Percentiles rank a stretch among this genome's conserved stretches.
These are phyloP conservation scores for Noctuana brunneofusca DNA, from an alignment of 2,888 invertebrate genomes.

Conservation along the genomic window DNA sequence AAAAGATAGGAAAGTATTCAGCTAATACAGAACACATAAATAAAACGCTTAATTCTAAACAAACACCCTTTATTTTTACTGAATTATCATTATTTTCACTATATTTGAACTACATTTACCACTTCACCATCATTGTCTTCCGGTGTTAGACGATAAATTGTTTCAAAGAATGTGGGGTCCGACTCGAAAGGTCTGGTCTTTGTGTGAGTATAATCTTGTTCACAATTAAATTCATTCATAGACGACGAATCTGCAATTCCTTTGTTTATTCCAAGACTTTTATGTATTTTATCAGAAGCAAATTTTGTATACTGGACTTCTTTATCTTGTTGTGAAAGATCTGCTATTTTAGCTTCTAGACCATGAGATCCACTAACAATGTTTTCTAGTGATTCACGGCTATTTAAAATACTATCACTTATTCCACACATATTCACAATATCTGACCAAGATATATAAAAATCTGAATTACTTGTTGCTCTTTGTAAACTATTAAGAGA, in stretches of 20 bases:
- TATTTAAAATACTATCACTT: constrained; percentile 50
- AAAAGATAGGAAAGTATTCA: constrained; percentile 6
- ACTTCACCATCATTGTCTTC: constrained; percentile 54
- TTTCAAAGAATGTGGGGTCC: constrained; percentile 49
- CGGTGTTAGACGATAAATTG: constrained; percentile 64
- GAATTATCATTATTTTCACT: neutral
- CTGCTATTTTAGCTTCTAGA: constrained; percentile 46
- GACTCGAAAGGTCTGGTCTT: constrained; percentile 40
- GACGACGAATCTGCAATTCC: constrained; percentile 70
- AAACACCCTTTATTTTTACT: neutral
- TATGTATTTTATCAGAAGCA: constrained; percentile 65
- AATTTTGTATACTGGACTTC: constrained; percentile 64
- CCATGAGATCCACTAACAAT: constrained; percentile 59
- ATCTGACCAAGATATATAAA: constrained; percentile 64
- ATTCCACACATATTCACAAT: constrained; percentile 58
- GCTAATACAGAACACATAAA: neutral
- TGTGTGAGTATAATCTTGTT: constrained; percentile 43
- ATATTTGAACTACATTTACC: constrained; percentile 54
- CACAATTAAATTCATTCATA: constrained; percentile 56
- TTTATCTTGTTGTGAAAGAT: constrained; percentile 51
- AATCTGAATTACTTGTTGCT: constrained; percentile 40
- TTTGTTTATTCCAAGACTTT: constrained; percentile 56
- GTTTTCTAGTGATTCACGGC: constrained; percentile 55
- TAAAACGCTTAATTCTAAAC: constrained; percentile 3
- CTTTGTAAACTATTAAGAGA: constrained; percentile 38